These are phyloP conservation scores for Volucella inflata DNA, from an alignment of 2,888 invertebrate species.

Conservation along the genomic window DNA sequence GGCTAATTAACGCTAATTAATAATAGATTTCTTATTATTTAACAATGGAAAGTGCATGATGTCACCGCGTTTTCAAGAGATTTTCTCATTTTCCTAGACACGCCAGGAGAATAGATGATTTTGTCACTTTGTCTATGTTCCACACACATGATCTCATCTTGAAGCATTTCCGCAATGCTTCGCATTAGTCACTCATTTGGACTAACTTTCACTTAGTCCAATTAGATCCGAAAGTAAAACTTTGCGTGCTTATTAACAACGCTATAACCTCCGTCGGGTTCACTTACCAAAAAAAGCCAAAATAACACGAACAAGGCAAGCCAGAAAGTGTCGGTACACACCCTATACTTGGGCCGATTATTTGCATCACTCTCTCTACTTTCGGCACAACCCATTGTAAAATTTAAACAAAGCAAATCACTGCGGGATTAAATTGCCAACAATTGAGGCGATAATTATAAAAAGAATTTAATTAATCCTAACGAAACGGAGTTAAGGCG, in stretches of 20 bases:
- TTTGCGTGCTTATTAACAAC: slow-evolving; percentile 26
- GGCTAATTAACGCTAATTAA: slow-evolving; percentile 36
- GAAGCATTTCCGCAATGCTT: slow-evolving; percentile 41
- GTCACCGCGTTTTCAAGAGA: slow-evolving; percentile 39
- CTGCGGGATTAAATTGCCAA: background rate
- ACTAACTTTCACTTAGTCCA: slow-evolving; percentile 54
- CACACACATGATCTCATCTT: slow-evolving; percentile 44
- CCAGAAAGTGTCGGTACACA: slow-evolving; percentile 94
- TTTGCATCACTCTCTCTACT: slow-evolving; percentile 85
- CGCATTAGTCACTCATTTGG: slow-evolving; percentile 16
- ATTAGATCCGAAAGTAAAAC: slow-evolving; percentile 34
- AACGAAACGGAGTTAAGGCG: slow-evolving; percentile 12
- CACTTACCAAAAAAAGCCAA: slow-evolving; percentile 92
- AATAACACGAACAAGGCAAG: slow-evolving; percentile 90
- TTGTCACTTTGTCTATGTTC: background rate
- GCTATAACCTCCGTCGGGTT: background rate
- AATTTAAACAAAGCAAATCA: slow-evolving; percentile 47
- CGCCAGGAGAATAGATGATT: slow-evolving; percentile 11
- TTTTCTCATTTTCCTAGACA: slow-evolving; percentile 24
- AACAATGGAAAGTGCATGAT: slow-evolving; percentile 52
- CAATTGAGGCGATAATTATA: background rate
- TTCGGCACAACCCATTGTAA: slow-evolving; percentile 87
- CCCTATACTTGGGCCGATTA: slow-evolving; percentile 86
- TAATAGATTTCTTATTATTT: background rate
- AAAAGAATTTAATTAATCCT: background rate